Evolutionary conservation across 2,888 invertebrate species (phyloP).

Genomic region (Amaurobius ferox): DNA sequence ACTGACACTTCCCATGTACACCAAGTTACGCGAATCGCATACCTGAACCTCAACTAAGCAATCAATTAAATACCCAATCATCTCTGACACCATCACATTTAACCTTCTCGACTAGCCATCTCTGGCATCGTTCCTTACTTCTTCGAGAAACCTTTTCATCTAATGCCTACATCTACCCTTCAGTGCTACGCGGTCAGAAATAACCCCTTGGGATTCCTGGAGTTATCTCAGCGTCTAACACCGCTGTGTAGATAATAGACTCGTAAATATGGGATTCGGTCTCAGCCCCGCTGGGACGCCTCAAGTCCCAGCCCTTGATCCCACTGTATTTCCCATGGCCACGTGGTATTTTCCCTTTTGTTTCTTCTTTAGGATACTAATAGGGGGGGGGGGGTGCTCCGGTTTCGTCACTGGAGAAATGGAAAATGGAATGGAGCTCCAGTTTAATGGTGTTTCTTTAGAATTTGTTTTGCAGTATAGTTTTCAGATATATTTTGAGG

Average conservation of each 20-base stretch:
- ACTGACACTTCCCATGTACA: no score
- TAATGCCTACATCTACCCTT: neutral
- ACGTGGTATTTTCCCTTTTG: neutral
- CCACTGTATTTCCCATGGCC: conserved; percentile 28
- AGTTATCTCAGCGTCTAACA: conserved; percentile 56
- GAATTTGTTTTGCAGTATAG: neutral
- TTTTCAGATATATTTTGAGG: neutral
- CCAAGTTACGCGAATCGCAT: no score
- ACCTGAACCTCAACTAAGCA: no score
- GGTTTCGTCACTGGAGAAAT: neutral
- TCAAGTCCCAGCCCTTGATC: conserved; percentile 40
- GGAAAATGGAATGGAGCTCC: neutral
- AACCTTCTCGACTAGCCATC: no score
- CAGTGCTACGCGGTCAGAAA: neutral
- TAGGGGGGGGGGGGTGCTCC: neutral
- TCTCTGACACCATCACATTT: no score
- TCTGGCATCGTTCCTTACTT: no score
- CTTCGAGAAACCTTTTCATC: neutral
- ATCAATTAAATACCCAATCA: no score
- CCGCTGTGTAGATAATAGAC: conserved; percentile 65
- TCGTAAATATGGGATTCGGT: conserved; percentile 70
- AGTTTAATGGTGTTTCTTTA: conserved; percentile 11
- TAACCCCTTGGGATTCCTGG: conserved; percentile 24
- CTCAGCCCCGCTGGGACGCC: conserved; percentile 29
- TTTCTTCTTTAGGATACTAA: neutral